phyloP scores from a whole-genome alignment of 2,888 invertebrate species.

The Cybosia mesomella region DNA sequence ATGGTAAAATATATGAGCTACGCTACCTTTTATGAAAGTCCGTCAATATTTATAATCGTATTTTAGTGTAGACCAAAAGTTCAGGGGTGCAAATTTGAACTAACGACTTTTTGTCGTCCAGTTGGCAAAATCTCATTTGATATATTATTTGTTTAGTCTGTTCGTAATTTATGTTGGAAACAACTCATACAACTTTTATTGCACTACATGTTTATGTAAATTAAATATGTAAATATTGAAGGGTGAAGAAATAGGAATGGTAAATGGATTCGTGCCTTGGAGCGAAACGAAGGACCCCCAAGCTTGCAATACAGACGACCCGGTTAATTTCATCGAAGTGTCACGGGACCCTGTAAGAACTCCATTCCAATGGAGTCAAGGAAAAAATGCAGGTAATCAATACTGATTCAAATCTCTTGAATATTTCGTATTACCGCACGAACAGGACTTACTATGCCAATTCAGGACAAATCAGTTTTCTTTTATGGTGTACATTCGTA shows the following conservation, averaged over 20 bases:
- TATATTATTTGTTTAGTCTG: background rate
- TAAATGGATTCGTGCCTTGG: constrained; percentile 86
- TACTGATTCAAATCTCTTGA: constrained; percentile 47
- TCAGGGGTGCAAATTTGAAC: too few relatives aligned
- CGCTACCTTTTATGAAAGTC: background rate
- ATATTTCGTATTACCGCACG: constrained; percentile 52
- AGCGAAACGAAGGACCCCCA: constrained; percentile 86
- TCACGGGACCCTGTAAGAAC: constrained; percentile 93
- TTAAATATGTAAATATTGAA: constrained; percentile 61
- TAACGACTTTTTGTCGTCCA: background rate
- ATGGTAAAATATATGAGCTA: constrained; percentile 83
- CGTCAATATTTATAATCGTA: background rate
- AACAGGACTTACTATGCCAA: constrained; percentile 34
- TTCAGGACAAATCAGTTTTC: background rate
- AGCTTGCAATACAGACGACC: constrained; percentile 86
- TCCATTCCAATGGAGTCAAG: constrained; percentile 92
- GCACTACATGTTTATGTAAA: constrained; percentile 10
- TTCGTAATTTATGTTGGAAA: background rate
- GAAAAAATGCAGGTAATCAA: constrained; percentile 85
- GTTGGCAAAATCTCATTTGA: background rate
- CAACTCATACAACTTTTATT: background rate
- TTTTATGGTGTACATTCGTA: background rate
- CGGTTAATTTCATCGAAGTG: constrained; percentile 83
- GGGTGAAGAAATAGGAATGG: constrained; percentile 93
- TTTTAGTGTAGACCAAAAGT: background rate